Evolutionary conservation across 2,113 vertebrate genomes (phyloP).

Genomic region (Toxostoma redivivum): DNA sequence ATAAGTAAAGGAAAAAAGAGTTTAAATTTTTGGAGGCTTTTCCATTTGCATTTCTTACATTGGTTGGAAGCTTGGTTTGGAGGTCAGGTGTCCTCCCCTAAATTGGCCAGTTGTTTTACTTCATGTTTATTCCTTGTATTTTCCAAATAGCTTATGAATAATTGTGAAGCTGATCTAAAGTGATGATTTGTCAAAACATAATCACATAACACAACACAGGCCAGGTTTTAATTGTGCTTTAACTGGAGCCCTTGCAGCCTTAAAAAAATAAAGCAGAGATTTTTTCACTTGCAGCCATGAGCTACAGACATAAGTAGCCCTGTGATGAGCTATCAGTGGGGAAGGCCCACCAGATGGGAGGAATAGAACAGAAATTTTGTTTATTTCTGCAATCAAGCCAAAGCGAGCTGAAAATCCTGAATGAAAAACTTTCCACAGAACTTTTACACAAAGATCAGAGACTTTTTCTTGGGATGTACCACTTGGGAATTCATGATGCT

Average conservation of each 20-base stretch:
- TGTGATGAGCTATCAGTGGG: neutral
- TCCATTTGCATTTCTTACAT: neutral
- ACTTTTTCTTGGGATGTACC: constrained; percentile 19
- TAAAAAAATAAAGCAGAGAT: neutral
- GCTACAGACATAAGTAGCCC: neutral
- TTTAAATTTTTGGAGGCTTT: neutral
- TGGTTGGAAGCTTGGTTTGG: neutral
- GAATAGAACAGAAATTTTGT: neutral
- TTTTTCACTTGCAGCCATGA: neutral
- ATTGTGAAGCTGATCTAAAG: neutral
- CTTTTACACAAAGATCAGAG: constrained; percentile 50
- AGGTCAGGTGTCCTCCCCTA: neutral
- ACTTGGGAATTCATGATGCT: constrained; percentile 27
- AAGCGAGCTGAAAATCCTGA: constrained; percentile 21
- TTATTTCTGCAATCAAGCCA: constrained; percentile 54
- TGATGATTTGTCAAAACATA: constrained; percentile 51
- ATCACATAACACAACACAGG: neutral
- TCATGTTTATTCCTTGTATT: neutral
- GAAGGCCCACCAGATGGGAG: constrained; percentile 17
- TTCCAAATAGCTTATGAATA: neutral
- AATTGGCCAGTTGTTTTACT: neutral
- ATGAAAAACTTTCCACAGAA: constrained; percentile 29
- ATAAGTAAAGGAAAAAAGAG: neutral
- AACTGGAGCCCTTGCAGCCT: neutral
- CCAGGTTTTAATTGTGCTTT: constrained; percentile 15